Conservation (phyloP, 2,113 vertebrate genomes). For the Oreochromis spilurus region DNA sequence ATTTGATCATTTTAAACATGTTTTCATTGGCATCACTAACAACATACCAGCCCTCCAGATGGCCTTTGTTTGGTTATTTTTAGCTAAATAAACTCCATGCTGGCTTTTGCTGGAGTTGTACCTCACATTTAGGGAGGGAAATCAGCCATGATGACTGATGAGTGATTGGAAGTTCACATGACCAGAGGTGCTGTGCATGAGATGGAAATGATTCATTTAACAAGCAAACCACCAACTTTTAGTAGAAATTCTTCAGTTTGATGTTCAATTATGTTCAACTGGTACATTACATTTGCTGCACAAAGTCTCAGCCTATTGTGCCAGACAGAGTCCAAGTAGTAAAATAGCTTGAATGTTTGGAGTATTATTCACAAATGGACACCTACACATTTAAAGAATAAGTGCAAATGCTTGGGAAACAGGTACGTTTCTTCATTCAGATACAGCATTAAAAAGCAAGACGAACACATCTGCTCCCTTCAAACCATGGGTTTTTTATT, state of each 20-base stretch:
- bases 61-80: slow-evolving; percentile 71
- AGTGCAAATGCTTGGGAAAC: not conserved
- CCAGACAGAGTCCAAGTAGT: not conserved
- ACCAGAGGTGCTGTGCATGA: slow-evolving; percentile 7
- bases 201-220: slow-evolving; percentile 31
- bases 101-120: slow-evolving; percentile 27
- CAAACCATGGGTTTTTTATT: not conserved
- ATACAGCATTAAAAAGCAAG: not conserved
- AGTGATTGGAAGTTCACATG: slow-evolving; percentile 23
- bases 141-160: slow-evolving; percentile 30
- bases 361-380: not conserved
- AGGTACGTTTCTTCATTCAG: not conserved
- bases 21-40: slow-evolving; percentile 61
- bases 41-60: slow-evolving; percentile 66
- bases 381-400: not conserved
- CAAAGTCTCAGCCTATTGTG: not conserved
- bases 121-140: slow-evolving; percentile 16
- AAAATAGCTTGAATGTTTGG: slow-evolving; percentile 28
- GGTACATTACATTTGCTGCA: not conserved
- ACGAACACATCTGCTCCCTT: not conserved
- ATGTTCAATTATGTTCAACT: slow-evolving; percentile 1
- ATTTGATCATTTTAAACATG: slow-evolving; percentile 65
- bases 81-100: slow-evolving; percentile 54
- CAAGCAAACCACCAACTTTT: not conserved
- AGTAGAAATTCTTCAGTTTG: slow-evolving; percentile 5